Evolutionary conservation across 2,113 vertebrate species (phyloP), one percentile per base, ranked within the genome.

Genomic region (Empidonax alnorum): DNA sequence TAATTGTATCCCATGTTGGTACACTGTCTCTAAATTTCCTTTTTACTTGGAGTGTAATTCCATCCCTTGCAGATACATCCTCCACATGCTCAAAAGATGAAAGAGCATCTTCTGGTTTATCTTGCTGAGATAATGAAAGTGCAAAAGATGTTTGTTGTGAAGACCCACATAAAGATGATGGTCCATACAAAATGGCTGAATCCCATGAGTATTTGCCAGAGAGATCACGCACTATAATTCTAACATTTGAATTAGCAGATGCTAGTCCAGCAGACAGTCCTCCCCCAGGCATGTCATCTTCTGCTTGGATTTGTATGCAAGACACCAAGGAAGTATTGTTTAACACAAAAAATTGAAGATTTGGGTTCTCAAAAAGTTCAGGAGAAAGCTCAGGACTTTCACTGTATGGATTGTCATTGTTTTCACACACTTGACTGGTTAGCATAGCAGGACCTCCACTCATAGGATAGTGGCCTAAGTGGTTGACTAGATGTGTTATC

Each of bases 171-270:
- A 97, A 55, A 95, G 97, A 96, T 21, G 99, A 98, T 23, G 99
- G 99, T 62, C 99, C 99, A 55, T 99, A 99, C 47, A 99, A 97
- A 83, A 99, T 99, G 25, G 99, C 99, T 1, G 99, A 99, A 97
- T 99, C 99, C 99, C 99, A 99, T 0, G 99, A 99, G 97, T 99
- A 99, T 95, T 99, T 99, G 66, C 99, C 99, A 30, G 99, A 99
- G 3, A 99, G 98, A 97, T 99, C 99, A 77, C 99, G 98, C 87
- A 99, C 98, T 90, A 99, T 99, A 92, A 99, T 98, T 72, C 99
- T 98, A 73, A 99, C 99, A 62, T 98, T 99, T 86, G 99, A 98
- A 69, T 98, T 99, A 90, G 99, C 98, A 84, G 99, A 99, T 67
- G 98, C 98, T 89, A 99, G 98, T 68, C 99, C 99, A 76, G 99